Evolutionary conservation across 2,888 invertebrate species (phyloP).

Genomic region (Tuberolachnus salignus): DNA sequence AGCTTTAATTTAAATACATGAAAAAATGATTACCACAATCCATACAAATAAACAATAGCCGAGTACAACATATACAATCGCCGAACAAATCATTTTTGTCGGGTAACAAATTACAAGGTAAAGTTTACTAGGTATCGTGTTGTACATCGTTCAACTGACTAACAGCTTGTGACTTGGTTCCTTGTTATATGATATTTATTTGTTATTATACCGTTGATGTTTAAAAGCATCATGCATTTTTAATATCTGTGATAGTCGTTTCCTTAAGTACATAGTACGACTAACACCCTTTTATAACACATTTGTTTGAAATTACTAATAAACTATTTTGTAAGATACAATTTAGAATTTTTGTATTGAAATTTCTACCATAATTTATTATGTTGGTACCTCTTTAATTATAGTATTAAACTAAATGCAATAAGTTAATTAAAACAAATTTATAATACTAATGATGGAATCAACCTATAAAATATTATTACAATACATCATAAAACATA

Average conservation of each 20-base stretch:
- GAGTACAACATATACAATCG: constrained; percentile 39
- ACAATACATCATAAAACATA: no score
- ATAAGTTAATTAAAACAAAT: no score
- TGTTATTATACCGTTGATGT: background rate
- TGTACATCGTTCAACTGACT: background rate
- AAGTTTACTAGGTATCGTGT: background rate
- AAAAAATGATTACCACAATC: constrained; percentile 44
- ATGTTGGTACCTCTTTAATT: no score
- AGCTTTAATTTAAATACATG: constrained; percentile 25
- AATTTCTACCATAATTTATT: no score
- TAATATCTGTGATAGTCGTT: background rate
- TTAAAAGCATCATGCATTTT: constrained; percentile 32
- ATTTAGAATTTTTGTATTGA: no score
- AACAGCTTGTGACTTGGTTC: background rate
- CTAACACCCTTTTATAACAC: no score
- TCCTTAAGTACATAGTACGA: background rate
- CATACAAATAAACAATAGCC: constrained; percentile 47
- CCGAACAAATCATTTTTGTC: constrained; percentile 42
- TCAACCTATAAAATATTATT: no score
- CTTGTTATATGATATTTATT: background rate
- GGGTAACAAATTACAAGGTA: constrained; percentile 15
- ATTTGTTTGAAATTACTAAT: no score
- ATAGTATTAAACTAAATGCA: no score
- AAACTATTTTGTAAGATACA: no score
- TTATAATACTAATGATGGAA: no score